Evolutionary conservation across 2,888 invertebrate species (phyloP).

Genomic region (Caenorhabditis macrosperma): DNA sequence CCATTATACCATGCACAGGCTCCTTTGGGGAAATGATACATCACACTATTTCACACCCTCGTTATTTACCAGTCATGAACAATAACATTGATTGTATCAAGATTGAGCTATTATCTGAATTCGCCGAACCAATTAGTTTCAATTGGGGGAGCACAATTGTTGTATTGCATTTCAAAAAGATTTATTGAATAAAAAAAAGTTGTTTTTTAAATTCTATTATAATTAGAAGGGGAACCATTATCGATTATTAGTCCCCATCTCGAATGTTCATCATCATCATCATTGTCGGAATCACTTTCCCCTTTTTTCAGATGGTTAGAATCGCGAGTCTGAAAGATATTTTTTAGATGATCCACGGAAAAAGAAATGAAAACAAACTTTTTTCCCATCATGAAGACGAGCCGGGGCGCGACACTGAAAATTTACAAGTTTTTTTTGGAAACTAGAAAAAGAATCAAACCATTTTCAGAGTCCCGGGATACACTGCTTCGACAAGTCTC

Average conservation of each 20-base stretch:
- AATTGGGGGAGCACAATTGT: constrained; percentile 28
- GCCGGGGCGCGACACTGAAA: no score
- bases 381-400: no score
- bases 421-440: no score
- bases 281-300: no score
- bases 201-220: neutral
- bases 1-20: constrained; percentile 17
- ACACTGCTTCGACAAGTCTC: neutral
- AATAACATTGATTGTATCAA: constrained; percentile 9
- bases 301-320: neutral
- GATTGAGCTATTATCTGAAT: constrained; percentile 26
- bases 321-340: constrained; percentile 2
- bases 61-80: constrained; percentile 23
- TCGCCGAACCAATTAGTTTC: constrained; percentile 22
- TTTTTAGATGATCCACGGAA: no score
- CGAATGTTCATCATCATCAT: no score
- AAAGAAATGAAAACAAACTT: no score
- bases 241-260: neutral
- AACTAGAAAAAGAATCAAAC: neutral
- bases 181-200: neutral
- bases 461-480: neutral
- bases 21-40: constrained; percentile 21
- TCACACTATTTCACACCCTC: constrained; percentile 8
- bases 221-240: neutral
- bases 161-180: constrained; percentile 25